These are phyloP conservation scores for Mimachlamys varia DNA, from an alignment of 2,888 invertebrate species.

Conservation along the genomic window DNA sequence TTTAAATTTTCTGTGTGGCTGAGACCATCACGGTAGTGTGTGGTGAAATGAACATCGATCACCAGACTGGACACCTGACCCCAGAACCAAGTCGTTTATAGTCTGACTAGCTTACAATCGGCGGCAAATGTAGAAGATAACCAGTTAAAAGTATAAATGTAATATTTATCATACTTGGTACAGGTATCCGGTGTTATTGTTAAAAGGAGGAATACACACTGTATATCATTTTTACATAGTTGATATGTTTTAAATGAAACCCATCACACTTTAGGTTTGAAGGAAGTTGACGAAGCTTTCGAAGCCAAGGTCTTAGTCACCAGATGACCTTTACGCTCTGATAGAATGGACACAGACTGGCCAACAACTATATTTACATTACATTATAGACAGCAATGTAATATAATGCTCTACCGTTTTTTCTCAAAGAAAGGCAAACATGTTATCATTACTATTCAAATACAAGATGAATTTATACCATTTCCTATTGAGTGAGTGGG, in stretches of 20 bases:
- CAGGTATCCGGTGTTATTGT: too few species aligned
- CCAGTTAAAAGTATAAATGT: background rate
- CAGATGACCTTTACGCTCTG: constrained; percentile 9
- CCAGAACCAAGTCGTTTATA: background rate
- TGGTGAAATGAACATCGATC: constrained; percentile 32
- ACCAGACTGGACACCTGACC: background rate
- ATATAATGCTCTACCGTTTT: background rate
- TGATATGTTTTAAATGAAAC: background rate
- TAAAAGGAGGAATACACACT: too few species aligned
- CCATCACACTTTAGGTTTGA: background rate
- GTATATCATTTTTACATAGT: background rate
- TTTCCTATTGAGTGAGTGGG: background rate
- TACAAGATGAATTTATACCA: background rate
- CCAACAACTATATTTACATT: background rate
- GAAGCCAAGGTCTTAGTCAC: background rate
- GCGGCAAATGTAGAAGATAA: background rate
- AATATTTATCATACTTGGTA: background rate
- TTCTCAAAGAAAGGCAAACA: background rate
- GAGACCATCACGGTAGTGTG: constrained; percentile 29
- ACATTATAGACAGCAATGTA: background rate
- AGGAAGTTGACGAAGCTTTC: background rate
- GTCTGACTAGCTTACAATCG: background rate
- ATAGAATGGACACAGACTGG: background rate
- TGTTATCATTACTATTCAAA: background rate
- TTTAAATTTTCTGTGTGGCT: constrained; percentile 36